Percentiles rank a stretch among this genome's conserved stretches.
phyloP scores from a whole-genome alignment of 2,888 invertebrate genomes.

The Rotaria magnacalcarata region DNA sequence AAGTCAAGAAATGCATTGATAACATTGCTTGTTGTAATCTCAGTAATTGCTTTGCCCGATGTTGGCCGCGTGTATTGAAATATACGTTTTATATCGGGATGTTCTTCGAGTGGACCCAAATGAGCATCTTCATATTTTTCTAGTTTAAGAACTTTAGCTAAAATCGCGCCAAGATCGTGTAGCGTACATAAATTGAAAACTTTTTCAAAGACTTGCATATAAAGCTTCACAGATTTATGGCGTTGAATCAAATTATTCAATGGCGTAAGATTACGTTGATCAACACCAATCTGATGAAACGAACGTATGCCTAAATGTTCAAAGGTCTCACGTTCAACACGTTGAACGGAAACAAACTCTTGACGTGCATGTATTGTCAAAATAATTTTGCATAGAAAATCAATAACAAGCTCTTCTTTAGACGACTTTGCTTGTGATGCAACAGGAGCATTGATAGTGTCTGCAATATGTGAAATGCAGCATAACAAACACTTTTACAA shows the following conservation, averaged over 20 bases:
- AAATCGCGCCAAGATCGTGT: neutral
- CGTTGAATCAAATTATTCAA: neutral
- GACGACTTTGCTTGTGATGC: too few species aligned
- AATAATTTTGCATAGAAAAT: neutral
- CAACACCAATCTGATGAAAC: neutral
- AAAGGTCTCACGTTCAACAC: neutral
- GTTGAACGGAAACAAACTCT: neutral
- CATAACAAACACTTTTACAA: too few species aligned
- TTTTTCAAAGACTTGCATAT: neutral
- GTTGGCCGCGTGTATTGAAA: neutral
- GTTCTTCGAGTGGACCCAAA: neutral
- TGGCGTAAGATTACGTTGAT: neutral
- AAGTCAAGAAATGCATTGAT: neutral
- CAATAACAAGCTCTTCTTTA: too few species aligned
- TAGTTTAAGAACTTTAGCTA: neutral
- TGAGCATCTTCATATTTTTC: neutral
- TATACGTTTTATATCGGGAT: neutral
- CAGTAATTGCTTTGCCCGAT: neutral
- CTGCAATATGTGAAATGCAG: too few species aligned
- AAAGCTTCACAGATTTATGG: neutral
- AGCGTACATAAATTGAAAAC: neutral
- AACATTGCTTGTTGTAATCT: neutral
- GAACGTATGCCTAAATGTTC: neutral
- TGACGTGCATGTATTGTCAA: neutral
- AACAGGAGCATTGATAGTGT: too few species aligned